Evolutionary conservation across 2,888 invertebrate genomes (phyloP).

Genomic region (Pseudococcus jackbeardsleyi): DNA sequence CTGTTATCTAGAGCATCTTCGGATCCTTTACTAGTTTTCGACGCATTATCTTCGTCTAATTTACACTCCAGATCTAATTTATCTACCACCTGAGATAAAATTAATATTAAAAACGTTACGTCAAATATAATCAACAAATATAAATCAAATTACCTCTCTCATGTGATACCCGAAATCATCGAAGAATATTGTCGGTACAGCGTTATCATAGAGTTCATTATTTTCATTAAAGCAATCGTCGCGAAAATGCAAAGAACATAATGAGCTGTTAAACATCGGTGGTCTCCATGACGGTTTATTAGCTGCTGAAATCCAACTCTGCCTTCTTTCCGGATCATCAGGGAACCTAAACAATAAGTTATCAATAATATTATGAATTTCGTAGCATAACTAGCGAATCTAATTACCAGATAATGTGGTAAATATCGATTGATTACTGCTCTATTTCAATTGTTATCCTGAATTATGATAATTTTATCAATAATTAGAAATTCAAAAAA

Average conservation of each 20-base stretch:
- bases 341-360: slow-evolving; percentile 23
- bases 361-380: not conserved
- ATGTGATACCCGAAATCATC: slow-evolving; percentile 49
- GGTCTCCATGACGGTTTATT: slow-evolving; percentile 28
- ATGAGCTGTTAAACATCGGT: not conserved
- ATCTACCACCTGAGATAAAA: not conserved
- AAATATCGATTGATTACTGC: not conserved
- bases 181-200: slow-evolving; percentile 56
- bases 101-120: not conserved
- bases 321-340: not conserved
- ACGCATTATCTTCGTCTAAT: not conserved
- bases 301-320: slow-evolving; percentile 37
- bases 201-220: slow-evolving; percentile 40
- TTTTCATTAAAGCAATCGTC: slow-evolving; percentile 49
- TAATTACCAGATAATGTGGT: not conserved
- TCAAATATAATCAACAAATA: not conserved
- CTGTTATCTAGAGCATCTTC: not conserved
- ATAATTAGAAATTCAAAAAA: not conserved
- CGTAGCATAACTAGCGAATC: too few species aligned
- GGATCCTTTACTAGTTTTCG: not conserved
- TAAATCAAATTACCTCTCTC: slow-evolving; percentile 13
- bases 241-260: slow-evolving; percentile 58
- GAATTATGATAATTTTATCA: not conserved
- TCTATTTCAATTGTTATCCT: not conserved
- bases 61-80: not conserved